Conservation (phyloP, 1,140 invertebrate genomes). For the Bombus ignitus region DNA sequence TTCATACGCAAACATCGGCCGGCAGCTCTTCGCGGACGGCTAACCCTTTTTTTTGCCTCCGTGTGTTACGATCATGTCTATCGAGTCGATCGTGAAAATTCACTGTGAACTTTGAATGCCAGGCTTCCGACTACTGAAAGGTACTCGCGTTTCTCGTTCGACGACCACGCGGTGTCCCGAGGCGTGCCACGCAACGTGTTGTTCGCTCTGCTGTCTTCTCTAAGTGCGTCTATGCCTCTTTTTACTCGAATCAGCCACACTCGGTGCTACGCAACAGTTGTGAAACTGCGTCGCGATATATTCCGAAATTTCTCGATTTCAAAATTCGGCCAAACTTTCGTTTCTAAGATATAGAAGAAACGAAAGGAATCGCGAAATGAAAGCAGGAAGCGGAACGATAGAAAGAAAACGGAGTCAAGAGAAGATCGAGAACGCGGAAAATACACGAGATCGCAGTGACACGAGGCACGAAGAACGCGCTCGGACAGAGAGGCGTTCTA, state of each 20-base stretch:
- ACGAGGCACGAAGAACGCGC: slow-evolving; percentile 23
- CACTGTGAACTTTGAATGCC: not conserved
- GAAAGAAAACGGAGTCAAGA: not conserved
- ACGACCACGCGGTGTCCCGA: not conserved
- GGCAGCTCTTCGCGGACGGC: slow-evolving; percentile 40
- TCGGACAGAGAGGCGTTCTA: slow-evolving; percentile 11
- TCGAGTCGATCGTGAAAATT: slow-evolving; percentile 2
- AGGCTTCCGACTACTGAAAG: too few relatives aligned
- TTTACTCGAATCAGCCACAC: not conserved
- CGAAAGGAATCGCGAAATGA: too few relatives aligned
- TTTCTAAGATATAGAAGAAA: not conserved
- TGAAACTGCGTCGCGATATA: not conserved
- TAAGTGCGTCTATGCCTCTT: not conserved
- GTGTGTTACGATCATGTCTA: not conserved
- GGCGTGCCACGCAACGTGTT: not conserved
- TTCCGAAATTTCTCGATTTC: not conserved
- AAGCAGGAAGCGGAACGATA: not conserved
- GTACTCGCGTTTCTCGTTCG: not conserved
- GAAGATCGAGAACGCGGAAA: not conserved
- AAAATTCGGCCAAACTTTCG: not conserved
- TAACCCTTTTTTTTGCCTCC: not conserved
- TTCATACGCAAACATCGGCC: slow-evolving; percentile 68
- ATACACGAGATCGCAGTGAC: not conserved
- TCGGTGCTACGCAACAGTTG: not conserved
- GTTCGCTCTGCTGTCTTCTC: not conserved